Evolutionary conservation across 35 echinoderm and acorn worm species (phyloP), one percentile per base, ranked within the genome.

Genomic region (Apostichopus parvimensis): DNA sequence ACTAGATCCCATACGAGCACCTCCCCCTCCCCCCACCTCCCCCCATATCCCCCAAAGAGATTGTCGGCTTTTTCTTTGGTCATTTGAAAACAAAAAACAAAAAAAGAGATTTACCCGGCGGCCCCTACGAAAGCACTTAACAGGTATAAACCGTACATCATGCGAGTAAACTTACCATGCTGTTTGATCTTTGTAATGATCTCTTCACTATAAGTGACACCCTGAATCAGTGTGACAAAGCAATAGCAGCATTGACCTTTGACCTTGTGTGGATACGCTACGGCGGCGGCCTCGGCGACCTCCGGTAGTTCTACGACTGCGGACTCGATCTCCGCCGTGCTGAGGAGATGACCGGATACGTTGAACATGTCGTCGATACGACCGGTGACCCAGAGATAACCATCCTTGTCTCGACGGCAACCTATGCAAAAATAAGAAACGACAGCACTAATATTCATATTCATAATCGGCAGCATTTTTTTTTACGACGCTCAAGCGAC

Each of bases 301-400:
- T 95, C 90, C 6, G 81, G 73, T n/a, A 94, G 91, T 60, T 99
- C 97, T 12, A 96, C 94, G 1, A 99, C 23, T 25, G 97, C 79
- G 6, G 94, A 94, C 72, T 99, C 97, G n/a, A 99, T 96, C 92
- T 96, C 95, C 15, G 97, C 97, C 1, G 97, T 99, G 54, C 97
- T 99, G 4, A 99, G 87, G n/a, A 99, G 92, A 90, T 99, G 97
- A 65, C 97, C 97, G n/a, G 97, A 99, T 4, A 99, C 97, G 57
- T 99, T 99, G 53, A 99, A 94, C 97, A 99, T 99, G 83, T 99
- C 97, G 75, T 99, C 97, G 34, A 99, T 95, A 17, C 97, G 93
- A 15, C 97, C 97, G 17, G 97, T 99, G 89, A 99, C 95, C 97
- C 97, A 98, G 81, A 80, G 90, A 80, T 98, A 98, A 4, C 97